Evolutionary conservation across 2,113 vertebrate genomes (phyloP).

Genomic region (Chrysemys picta): DNA sequence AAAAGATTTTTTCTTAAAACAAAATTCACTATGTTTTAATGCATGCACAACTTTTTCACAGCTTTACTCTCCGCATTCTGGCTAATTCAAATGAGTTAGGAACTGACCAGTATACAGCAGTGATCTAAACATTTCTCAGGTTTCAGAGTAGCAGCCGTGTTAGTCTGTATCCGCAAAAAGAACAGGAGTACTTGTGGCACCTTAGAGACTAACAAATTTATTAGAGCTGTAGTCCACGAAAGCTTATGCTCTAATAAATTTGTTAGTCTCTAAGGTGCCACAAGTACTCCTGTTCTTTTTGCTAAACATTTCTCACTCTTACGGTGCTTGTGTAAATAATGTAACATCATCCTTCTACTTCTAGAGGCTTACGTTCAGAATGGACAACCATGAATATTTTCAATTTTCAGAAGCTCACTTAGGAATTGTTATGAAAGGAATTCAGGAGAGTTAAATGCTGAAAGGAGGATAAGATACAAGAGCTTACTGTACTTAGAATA

Average conservation of each 20-base stretch:
- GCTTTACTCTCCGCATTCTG: not conserved
- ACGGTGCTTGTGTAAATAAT: not conserved
- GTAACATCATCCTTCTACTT: not conserved
- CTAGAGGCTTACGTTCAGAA: not conserved
- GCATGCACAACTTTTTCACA: not conserved
- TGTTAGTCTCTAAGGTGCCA: too few species aligned
- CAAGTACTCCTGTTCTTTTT: too few species aligned
- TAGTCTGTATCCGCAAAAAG: too few species aligned
- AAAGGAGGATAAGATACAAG: not conserved
- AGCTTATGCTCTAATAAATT: too few species aligned
- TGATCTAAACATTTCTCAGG: not conserved
- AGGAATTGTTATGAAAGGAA: not conserved
- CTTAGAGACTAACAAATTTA: too few species aligned
- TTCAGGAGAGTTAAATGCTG: not conserved
- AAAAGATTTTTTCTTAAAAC: not conserved
- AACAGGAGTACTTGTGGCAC: too few species aligned
- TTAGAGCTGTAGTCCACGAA: too few species aligned
- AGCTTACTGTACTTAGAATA: not conserved
- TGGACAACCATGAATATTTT: not conserved
- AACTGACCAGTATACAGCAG: not conserved
- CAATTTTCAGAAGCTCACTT: not conserved
- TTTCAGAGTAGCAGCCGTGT: too few species aligned
- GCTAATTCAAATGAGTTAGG: not conserved
- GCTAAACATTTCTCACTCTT: not conserved
- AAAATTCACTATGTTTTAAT: rapidly evolving